Conservation (phyloP, 2,797 vertebrate genomes). For the Caiman crocodilus region DNA sequence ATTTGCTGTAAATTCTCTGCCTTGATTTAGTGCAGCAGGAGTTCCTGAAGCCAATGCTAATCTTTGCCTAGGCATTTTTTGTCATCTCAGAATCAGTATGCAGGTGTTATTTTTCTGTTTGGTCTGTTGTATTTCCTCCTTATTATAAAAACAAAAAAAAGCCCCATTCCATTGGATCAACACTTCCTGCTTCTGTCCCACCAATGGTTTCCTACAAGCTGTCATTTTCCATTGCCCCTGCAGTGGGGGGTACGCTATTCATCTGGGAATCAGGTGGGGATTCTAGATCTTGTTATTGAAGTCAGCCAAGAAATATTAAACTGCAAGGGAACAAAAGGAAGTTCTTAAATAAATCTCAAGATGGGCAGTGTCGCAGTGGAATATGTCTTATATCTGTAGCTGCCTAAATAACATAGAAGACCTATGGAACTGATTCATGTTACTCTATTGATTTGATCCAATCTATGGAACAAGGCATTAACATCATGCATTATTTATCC, state of each 20-base stretch:
- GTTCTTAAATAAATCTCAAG: conserved; percentile 49
- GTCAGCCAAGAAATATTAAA: background rate
- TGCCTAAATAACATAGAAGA: conserved; percentile 65
- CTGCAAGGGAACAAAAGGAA: conserved; percentile 30
- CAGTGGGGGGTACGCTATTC: background rate
- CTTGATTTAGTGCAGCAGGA: conserved; percentile 75
- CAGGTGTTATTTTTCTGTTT: background rate
- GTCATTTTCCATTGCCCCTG: rapidly evolving
- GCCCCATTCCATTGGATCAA: background rate
- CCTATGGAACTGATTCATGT: conserved; percentile 59
- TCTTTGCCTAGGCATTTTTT: background rate
- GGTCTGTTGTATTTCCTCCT: background rate
- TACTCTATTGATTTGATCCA: conserved; percentile 61
- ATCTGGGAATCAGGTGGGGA: background rate
- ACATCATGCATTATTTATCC: conserved; percentile 66
- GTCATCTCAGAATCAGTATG: background rate
- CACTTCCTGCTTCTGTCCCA: background rate
- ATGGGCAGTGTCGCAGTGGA: conserved; percentile 38
- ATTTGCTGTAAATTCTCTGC: conserved; percentile 77
- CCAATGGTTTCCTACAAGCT: background rate
- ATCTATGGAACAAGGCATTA: conserved; percentile 66
- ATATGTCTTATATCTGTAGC: conserved; percentile 57
- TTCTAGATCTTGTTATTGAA: background rate
- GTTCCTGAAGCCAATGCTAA: conserved; percentile 48
- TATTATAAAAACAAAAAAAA: background rate